Evolutionary conservation across 2,797 vertebrate genomes (phyloP), one percentile per base, ranked within the genome.

Genomic region (Myotis planiceps): DNA sequence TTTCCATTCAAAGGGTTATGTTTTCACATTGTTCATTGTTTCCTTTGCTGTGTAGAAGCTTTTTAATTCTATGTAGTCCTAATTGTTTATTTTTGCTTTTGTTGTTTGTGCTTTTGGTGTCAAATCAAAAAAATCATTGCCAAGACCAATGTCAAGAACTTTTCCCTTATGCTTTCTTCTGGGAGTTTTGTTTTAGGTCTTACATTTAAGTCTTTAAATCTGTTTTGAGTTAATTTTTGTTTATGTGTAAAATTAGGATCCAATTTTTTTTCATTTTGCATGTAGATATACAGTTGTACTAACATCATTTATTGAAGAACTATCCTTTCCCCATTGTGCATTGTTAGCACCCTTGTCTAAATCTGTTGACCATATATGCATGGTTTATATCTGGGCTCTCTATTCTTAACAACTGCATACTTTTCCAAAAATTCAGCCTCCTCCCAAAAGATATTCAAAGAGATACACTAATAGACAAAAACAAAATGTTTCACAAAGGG

Each of bases 371-470:
- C 19, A 42, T 84, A 71, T 34, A 76, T 1, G 6, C 13, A 42
- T 90, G 53, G 18, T 71, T 90, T 85, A 79, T 63, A 72, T 69
- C 65, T 63, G 53, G 42, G 15, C 16, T 75, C 47, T 76, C 78
- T 53, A 79, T 69, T 95, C 83, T 88, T 88, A 87, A 86, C 21
- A 47, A 88, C 23, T 89, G 75, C 39, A 65, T 25, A 58, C 25
- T 92, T 92, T 71, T 91, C 34, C 39, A 79, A 93, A 94, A 60
- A 68, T 58, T 75, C 66, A 87, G 6, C 23, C 69, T 91, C 51
- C 37, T 19, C 32, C 25, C 13, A 69, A 80, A 91, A 92, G 25
- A 92, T 72, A 88, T 25, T 80, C 55, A 86, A 66, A 88, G 45
- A 19, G 1, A 71, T 65, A 51, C 29, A 16, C 19, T 82, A 58